Evolutionary conservation across 2,113 vertebrate species (phyloP).

Genomic region (Eonycteris spelaea): DNA sequence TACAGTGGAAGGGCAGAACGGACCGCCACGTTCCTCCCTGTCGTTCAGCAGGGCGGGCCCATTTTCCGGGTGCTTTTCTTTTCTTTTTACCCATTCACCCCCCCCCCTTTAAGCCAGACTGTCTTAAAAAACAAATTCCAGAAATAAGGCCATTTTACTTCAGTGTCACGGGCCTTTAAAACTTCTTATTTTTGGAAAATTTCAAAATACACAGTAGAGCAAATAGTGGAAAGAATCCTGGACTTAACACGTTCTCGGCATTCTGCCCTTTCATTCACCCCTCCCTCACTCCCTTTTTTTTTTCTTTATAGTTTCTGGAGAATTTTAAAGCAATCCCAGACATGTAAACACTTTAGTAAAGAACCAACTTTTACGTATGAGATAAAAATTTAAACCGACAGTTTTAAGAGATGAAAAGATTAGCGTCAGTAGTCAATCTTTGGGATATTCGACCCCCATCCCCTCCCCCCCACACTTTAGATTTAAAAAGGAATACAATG

Average conservation of each 20-base stretch:
- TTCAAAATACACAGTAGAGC: not conserved
- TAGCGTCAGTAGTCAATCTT: not conserved
- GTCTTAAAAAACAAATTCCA: not conserved
- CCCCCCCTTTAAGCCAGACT: no score
- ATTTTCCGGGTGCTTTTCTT: not conserved
- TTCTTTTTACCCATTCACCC: not conserved
- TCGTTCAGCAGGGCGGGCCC: no score
- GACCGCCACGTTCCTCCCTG: accelerated
- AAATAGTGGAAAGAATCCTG: not conserved
- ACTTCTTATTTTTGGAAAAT: not conserved
- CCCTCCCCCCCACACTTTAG: not conserved
- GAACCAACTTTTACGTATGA: not conserved
- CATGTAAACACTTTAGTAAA: not conserved
- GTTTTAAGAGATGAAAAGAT: not conserved
- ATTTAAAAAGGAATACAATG: not conserved
- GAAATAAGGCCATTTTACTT: not conserved
- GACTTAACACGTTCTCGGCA: not conserved
- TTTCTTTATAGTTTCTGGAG: no score
- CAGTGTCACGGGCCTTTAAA: not conserved
- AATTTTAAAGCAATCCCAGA: not conserved
- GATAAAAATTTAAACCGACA: not conserved
- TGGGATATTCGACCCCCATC: not conserved
- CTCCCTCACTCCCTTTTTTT: not conserved
- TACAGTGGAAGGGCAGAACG: not conserved
- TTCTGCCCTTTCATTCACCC: not conserved